phyloP scores from a whole-genome alignment of 2,113 vertebrate species.

The Zosterops pallidus region DNA sequence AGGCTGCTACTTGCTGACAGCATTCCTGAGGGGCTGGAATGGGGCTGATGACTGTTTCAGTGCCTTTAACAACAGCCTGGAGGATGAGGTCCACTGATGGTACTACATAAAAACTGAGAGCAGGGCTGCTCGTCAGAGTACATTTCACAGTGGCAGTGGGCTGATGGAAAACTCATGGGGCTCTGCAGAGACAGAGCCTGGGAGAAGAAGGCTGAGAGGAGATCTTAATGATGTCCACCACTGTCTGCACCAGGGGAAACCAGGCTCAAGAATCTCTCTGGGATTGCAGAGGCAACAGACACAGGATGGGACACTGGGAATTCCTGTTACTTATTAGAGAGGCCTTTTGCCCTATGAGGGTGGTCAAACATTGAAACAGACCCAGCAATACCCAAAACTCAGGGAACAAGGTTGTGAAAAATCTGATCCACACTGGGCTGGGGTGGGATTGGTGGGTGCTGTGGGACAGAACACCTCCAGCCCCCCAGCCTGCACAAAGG shows the following conservation, averaged over 20 bases:
- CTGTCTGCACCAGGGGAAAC: neutral
- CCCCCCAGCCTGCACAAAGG: neutral
- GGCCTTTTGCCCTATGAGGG: rapidly evolving
- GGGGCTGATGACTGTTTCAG: neutral
- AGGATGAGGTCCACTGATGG: neutral
- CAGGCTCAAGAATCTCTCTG: neutral
- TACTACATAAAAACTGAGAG: neutral
- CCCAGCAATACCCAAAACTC: neutral
- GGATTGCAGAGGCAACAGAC: neutral
- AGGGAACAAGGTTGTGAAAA: neutral
- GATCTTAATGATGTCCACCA: neutral
- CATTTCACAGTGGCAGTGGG: neutral
- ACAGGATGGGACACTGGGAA: neutral
- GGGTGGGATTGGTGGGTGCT: neutral
- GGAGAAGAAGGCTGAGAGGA: neutral
- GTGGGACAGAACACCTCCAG: neutral
- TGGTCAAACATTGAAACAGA: neutral
- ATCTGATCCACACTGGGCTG: neutral
- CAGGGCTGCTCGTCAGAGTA: neutral
- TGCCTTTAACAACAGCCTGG: neutral
- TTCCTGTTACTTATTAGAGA: neutral
- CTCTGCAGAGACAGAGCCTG: neutral
- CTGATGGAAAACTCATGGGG: neutral
- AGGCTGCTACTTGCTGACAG: neutral
- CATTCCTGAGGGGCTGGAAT: neutral